Base-by-base conservation (phyloP, 1,140 invertebrate species). In the Ridgeia piscesae region DNA sequence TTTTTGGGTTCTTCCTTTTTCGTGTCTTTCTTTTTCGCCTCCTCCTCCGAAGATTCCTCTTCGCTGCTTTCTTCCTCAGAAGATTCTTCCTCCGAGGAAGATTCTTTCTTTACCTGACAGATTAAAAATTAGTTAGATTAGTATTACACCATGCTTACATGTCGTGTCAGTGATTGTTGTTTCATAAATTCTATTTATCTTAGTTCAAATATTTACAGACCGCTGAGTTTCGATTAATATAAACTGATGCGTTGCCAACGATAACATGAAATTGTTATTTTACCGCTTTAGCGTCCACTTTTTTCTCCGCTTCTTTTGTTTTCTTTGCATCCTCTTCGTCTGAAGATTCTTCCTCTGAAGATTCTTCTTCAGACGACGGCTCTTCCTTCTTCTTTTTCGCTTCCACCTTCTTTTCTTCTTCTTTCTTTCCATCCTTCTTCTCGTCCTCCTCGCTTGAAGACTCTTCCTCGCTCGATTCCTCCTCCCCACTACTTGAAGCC, bases 351-450 rank as follows among this genome's bases (percentile, higher is more conserved):
- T 91, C 91, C 91, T 91, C 91, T 50, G 91, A 91, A 9, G 34
- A 90, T 34, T 34, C 89, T 90, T 90, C 89, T 34, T 34, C 89
- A 33, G 58, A 77, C 89, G 34, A 34, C 31, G 35, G 17, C 31
- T 6, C n/a, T 14, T 34, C 89, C 89, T 90, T 27, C 35, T 90
- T 90, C 33, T 35, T 34, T n/a, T 91, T 48, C 33, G 4, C 91
- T 91, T 91, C 91, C 35, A 34, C 35, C 17, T 34, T 34, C 91
- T 35, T 34, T n/a, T 91, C 91, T 48, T 91, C 91, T 48, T 91
- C 91, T 34, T 34, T 35, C n/a, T 34, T 35, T 27, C 31, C 34
- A 50, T 91, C 91, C 91, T 91, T 48, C 21, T 34, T 35, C 91
- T 33, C 34, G 2, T 34, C 34, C 50, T 91, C 91, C 35, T 91